These are phyloP conservation scores for Andrena dorsata DNA, from an alignment of 2,888 invertebrate species.

Conservation along the genomic window DNA sequence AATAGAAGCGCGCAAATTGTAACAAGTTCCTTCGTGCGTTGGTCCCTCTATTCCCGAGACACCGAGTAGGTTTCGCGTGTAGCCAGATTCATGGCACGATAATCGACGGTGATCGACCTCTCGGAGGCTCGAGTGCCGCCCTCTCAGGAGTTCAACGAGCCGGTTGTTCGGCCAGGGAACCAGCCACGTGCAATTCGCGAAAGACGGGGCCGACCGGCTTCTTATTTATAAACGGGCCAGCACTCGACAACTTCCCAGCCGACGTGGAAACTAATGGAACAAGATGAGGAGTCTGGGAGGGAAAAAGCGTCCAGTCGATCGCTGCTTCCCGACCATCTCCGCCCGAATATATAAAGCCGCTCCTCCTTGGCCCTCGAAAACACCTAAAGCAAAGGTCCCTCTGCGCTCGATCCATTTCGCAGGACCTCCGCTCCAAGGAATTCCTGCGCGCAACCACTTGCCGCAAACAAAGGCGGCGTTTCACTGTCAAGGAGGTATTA, in stretches of 20 bases:
- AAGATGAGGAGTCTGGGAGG: constrained; percentile 12
- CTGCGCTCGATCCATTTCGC: not conserved
- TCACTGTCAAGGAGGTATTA: not conserved
- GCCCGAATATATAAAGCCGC: not conserved
- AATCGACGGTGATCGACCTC: constrained; percentile 76
- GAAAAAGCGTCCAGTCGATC: constrained; percentile 16
- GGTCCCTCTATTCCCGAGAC: constrained; percentile 38
- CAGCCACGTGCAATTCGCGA: constrained; percentile 74
- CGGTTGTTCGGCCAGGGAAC: constrained; percentile 70
- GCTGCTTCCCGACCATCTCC: not conserved
- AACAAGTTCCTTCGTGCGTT: not conserved
- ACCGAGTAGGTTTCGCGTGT: constrained; percentile 68
- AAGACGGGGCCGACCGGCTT: constrained; percentile 64
- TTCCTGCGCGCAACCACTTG: not conserved
- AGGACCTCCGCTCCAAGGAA: not conserved
- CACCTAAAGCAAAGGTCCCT: not conserved
- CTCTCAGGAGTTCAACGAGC: constrained; percentile 75
- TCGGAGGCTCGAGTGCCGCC: constrained; percentile 71
- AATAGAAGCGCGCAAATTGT: not conserved
- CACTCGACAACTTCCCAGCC: constrained; percentile 63
- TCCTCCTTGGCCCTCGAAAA: not conserved
- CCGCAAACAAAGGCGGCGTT: not conserved
- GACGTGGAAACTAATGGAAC: constrained; percentile 61
- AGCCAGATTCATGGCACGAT: constrained; percentile 69
- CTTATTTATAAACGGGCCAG: constrained; percentile 72